Conservation (phyloP, 1,140 invertebrate species). For the Hyles euphorbiae region DNA sequence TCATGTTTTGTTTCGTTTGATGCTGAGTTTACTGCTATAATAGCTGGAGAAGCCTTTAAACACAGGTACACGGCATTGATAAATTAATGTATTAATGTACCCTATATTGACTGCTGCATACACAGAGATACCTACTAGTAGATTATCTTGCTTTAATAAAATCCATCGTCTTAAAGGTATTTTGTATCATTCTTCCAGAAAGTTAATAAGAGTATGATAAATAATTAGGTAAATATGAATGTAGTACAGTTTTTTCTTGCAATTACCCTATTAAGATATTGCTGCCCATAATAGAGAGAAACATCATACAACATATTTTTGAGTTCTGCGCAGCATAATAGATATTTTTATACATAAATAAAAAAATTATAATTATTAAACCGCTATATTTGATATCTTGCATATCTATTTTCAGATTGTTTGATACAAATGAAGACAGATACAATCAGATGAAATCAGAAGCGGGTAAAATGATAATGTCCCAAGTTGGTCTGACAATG, state of each 20-base stretch:
- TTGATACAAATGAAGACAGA: conserved; percentile 79
- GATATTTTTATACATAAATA: not conserved
- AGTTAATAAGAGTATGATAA: too few species aligned
- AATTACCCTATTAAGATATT: too few species aligned
- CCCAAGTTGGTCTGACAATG: conserved; percentile 79
- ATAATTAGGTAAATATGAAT: too few species aligned
- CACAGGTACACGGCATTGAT: conserved; percentile 59
- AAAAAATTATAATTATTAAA: not conserved
- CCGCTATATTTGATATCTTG: too few species aligned
- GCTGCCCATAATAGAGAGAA: too few species aligned
- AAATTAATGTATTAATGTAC: not conserved
- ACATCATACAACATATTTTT: too few species aligned
- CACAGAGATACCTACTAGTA: not conserved
- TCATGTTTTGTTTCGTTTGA: conserved; percentile 80
- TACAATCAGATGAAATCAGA: conserved; percentile 78
- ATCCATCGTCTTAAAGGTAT: too few species aligned
- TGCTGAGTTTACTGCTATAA: conserved; percentile 81
- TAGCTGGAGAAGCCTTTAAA: conserved; percentile 64
- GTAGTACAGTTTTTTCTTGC: too few species aligned
- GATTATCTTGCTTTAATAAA: too few species aligned
- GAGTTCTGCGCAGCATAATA: too few species aligned
- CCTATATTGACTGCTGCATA: not conserved
- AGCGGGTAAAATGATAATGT: conserved; percentile 77
- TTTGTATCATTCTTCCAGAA: too few species aligned
- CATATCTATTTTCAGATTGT: conserved; percentile 77